Percentiles rank a stretch among this genome's conserved stretches.
These are phyloP conservation scores for Podarcis cretensis DNA, from an alignment of 2,113 vertebrate species.

Conservation along the genomic window DNA sequence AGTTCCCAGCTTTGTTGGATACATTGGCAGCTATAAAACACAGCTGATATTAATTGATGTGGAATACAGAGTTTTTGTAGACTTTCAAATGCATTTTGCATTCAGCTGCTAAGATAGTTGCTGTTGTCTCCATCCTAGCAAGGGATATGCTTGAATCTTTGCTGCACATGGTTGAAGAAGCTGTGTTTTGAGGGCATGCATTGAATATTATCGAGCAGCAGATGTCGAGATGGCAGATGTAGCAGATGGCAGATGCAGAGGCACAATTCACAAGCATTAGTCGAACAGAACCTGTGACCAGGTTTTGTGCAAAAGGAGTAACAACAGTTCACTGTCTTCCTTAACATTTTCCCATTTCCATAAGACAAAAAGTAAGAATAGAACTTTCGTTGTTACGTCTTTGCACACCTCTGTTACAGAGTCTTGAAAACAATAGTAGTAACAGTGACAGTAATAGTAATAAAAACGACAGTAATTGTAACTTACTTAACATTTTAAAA, in stretches of 20 bases:
- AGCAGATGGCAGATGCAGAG: not conserved
- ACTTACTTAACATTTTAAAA: not conserved
- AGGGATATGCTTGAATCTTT: not conserved
- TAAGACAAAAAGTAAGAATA: not conserved
- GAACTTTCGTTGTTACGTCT: not conserved
- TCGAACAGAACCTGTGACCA: not conserved
- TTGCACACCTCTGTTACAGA: not conserved
- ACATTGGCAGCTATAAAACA: not conserved
- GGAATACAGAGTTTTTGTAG: not conserved
- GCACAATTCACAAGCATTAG: not conserved
- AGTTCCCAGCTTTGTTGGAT: not conserved
- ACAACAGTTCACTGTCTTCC: not conserved
- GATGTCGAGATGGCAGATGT: not conserved
- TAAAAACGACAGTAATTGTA: not conserved
- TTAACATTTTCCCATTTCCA: not conserved
- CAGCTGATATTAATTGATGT: not conserved
- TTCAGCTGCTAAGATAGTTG: not conserved
- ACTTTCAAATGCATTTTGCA: not conserved
- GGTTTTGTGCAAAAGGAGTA: not conserved
- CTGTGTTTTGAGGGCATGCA: not conserved
- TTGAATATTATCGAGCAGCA: conserved; percentile 33
- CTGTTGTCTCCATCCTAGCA: not conserved
- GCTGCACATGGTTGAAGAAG: not conserved
- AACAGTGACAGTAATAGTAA: not conserved
- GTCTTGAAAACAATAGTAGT: not conserved